Evolutionary conservation across 2,888 invertebrate species (phyloP), one percentile per base, ranked within the genome.

Genomic region (Melieria crassipennis): DNA sequence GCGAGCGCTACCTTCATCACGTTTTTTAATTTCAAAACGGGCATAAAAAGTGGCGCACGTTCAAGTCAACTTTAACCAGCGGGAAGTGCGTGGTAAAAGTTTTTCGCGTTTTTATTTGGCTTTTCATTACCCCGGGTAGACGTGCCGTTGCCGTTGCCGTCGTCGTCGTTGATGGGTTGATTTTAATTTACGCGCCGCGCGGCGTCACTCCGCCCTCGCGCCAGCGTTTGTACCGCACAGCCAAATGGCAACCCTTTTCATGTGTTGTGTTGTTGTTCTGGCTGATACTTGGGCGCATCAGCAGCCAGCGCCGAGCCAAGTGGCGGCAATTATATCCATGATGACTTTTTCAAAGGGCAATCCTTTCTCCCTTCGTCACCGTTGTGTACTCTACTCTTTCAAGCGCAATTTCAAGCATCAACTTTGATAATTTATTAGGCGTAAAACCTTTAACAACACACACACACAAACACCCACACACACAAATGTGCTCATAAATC

Each of bases 1-100:
- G 72, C 30, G 64, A 69, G 65, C 65, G 72, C 65, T 69, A 66
- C 72, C 69, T 72, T 72, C 73, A 70, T 73, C 73, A 73, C 73
- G 70, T 70, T 73, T 73, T 70, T 65, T 67, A 71, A 70, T 67
- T 66, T 70, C 30, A 16, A 58, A 48, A 52, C 50, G 47, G 46
- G 60, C 66, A 56, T 65, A 30, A 58, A 67, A 16, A 67, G 46
- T 52, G 60, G 58, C 43, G 63, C 56, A 45, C 61, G 61, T 61
- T 61, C 11, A 9, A 16, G 42, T 61, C 45, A 11, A 42, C 61
- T n/a, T 46, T 43, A 48, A 48, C 48, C n/a, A 6, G 48, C 11
- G 10, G 55, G 57, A 69, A 62, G 48, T 57, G 47, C 63, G 50
- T 43, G 16, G 47, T 30, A 47, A 72, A 72, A 61, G 55, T 69